A percentile compares a stretch with the other conserved stretches of the same genome.
Conservation (phyloP, 2,113 vertebrate genomes). For the Chlorodrepanis virens region DNA sequence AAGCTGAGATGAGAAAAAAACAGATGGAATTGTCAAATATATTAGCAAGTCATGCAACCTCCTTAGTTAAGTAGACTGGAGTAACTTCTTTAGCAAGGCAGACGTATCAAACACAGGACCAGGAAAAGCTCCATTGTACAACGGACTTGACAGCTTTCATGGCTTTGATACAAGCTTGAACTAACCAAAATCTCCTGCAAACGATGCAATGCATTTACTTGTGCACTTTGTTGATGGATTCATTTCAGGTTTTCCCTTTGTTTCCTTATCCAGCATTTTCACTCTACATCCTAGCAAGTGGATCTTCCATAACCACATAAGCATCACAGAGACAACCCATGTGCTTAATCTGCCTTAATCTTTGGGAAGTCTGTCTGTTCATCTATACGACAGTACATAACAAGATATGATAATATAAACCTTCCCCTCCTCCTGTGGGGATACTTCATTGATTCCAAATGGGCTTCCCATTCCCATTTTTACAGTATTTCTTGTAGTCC, state of each 20-base stretch:
- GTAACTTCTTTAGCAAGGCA: background rate
- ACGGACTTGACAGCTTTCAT: background rate
- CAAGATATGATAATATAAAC: background rate
- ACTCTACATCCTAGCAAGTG: background rate
- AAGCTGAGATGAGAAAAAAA: background rate
- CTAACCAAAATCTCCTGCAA: background rate
- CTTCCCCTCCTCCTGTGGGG: background rate
- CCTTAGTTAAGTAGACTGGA: background rate
- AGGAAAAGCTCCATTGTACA: background rate
- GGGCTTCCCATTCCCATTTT: background rate
- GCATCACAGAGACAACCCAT: background rate
- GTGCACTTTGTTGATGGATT: background rate
- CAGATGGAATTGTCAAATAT: background rate
- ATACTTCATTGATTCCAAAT: background rate
- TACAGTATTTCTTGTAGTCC: background rate
- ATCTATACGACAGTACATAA: background rate
- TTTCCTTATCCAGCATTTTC: background rate
- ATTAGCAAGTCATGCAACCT: background rate
- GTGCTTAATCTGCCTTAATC: background rate
- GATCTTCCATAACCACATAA: background rate
- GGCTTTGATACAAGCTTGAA: background rate
- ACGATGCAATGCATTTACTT: background rate
- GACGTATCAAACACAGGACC: background rate
- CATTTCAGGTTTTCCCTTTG: background rate
- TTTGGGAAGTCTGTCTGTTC: background rate